Evolutionary conservation across 2,113 vertebrate species (phyloP).

Genomic region (Larimichthys polyactis): DNA sequence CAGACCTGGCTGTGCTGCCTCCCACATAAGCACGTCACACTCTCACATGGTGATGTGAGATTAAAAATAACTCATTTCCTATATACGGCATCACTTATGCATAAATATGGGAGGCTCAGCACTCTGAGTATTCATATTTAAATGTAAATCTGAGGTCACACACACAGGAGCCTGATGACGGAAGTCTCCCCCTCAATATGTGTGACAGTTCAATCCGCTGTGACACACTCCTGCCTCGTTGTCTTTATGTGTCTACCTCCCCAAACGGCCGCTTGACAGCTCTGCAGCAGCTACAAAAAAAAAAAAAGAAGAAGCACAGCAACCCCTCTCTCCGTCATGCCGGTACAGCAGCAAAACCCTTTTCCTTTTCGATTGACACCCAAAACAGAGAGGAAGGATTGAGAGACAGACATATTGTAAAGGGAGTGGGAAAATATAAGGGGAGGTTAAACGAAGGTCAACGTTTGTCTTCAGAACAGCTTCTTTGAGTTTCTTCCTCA

Average conservation of each 20-base stretch:
- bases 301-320: background rate
- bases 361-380: conserved; percentile 37
- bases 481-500: conserved; percentile 17
- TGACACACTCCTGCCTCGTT: conserved; percentile 63
- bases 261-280: conserved; percentile 64
- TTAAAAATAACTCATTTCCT: background rate
- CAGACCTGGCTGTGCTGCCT: background rate
- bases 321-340: conserved; percentile 49
- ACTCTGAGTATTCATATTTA: conserved; percentile 19
- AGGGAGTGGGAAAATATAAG: background rate
- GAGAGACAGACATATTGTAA: conserved; percentile 31
- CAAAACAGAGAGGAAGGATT: conserved; percentile 37
- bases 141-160: conserved; percentile 21
- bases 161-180: conserved; percentile 39
- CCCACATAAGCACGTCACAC: background rate
- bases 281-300: conserved; percentile 41
- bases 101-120: background rate
- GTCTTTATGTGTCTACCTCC: conserved; percentile 57
- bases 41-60: background rate
- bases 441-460: conserved; percentile 20
- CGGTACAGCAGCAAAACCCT: conserved; percentile 44
- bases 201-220: conserved; percentile 74
- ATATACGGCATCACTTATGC: background rate
- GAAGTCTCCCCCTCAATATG: conserved; percentile 53
- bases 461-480: conserved; percentile 34